Base-by-base conservation (phyloP, 2,888 invertebrate genomes). In the Lepidocyrtoides sp. region DNA sequence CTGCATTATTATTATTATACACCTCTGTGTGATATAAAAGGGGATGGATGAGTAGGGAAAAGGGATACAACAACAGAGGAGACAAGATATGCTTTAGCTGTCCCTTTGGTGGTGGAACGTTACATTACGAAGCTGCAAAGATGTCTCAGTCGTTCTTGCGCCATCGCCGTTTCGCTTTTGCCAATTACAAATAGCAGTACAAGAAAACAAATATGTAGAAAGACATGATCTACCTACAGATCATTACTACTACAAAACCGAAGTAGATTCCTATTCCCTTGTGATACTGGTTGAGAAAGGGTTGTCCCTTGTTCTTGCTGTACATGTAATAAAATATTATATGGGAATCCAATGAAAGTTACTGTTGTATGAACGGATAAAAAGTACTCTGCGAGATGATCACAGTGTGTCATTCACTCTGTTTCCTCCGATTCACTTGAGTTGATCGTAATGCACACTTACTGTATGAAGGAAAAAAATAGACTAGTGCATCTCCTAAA, bases 341-440 rank as follows among this genome's bases (percentile, higher is more conserved):
- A n/a, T n/a, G n/a, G n/a, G n/a, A n/a, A n/a, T n/a, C n/a, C n/a
- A n/a, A n/a, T n/a, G n/a, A n/a, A n/a, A n/a, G n/a, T n/a, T n/a
- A n/a, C n/a, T n/a, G n/a, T n/a, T n/a, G n/a, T 2, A 60, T 23
- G 23, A 60, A 60, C 20, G 23, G 60, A 60, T 60, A 14, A 23
- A 60, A 4, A 63, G n/a, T n/a, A n/a, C n/a, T n/a, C n/a, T n/a
- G n/a, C n/a, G n/a, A 12, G 29, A 63, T 63, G 10, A 63, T 63
- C 23, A 63, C 29, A 12, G 29, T 63, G 14, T 66, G 66, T 51
- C 48, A 77, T 26, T 77, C 77, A 77, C 77, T 77, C 77, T 44
- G 44, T 57, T 60, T 63, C 82, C 63, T 82, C 81, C 81, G 57
- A 81, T 81, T 81, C 81, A 57, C 81, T 81, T 81, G 81, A 81